phyloP scores from a whole-genome alignment of 2,888 invertebrate species.

The Melieria crassipennis region DNA sequence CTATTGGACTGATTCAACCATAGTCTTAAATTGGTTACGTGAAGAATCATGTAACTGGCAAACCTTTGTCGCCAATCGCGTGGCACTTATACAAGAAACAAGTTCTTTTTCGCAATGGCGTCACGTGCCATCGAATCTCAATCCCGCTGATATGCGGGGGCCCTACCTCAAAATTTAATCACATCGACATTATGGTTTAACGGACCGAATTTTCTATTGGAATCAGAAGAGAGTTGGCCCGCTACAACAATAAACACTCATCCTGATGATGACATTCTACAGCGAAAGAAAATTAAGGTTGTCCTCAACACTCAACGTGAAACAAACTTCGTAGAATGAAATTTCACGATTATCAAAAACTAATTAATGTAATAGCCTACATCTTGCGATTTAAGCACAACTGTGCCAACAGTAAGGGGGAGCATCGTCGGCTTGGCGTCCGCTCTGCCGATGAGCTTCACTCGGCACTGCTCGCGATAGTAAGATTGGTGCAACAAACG shows the following conservation, averaged over 20 bases:
- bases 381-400: conserved; percentile 30
- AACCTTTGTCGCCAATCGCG: conserved; percentile 31
- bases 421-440: not conserved
- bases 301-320: conserved; percentile 7
- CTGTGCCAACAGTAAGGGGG: not conserved
- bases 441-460: conserved; percentile 19
- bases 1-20: conserved; percentile 33
- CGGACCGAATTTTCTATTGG: conserved; percentile 31
- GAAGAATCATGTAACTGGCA: conserved; percentile 33
- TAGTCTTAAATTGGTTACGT: conserved; percentile 29
- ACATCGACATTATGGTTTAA: conserved; percentile 30
- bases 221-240: conserved; percentile 29
- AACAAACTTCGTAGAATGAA: conserved; percentile 22
- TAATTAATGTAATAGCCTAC: conserved; percentile 31
- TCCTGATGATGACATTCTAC: conserved; percentile 22
- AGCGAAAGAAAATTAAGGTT: conserved; percentile 33
- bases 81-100: conserved; percentile 28
- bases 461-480: conserved; percentile 6
- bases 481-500: conserved; percentile 28
- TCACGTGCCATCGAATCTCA: not conserved
- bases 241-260: conserved; percentile 12
- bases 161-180: conserved; percentile 21
- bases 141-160: conserved; percentile 31
- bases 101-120: too few species aligned
- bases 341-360: conserved; percentile 25